phyloP scores from a whole-genome alignment of 2,797 vertebrate species.

The Spondyliosoma cantharus region DNA sequence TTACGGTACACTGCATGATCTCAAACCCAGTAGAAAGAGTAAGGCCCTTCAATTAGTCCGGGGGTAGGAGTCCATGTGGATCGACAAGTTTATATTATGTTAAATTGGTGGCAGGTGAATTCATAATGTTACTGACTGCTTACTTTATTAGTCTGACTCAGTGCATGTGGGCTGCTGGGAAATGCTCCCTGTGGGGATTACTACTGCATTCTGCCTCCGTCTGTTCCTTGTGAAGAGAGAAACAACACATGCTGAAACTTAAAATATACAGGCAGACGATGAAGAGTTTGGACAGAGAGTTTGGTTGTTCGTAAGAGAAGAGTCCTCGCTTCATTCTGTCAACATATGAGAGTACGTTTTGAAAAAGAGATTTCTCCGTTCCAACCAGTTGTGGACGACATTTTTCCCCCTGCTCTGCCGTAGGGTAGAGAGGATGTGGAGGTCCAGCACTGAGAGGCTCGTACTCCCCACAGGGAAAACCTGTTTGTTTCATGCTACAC shows the following conservation, averaged over 20 bases:
- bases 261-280: neutral
- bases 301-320: neutral
- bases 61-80: slow-evolving; percentile 1
- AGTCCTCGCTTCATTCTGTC: neutral
- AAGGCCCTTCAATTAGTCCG: slow-evolving; percentile 24
- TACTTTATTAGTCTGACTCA: slow-evolving; percentile 13
- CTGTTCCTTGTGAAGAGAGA: neutral
- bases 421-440: slow-evolving; percentile 16
- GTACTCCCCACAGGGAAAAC: slow-evolving; percentile 36
- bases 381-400: neutral
- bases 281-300: neutral
- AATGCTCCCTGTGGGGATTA: neutral
- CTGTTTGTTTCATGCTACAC: slow-evolving; percentile 36
- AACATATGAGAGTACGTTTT: neutral
- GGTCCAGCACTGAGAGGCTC: slow-evolving; percentile 18
- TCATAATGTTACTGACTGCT: slow-evolving; percentile 21
- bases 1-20: slow-evolving; percentile 12
- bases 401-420: neutral
- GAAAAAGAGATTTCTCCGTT: slow-evolving; percentile 2
- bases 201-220: neutral
- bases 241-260: neutral
- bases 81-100: slow-evolving; percentile 14
- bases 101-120: slow-evolving; percentile 28
- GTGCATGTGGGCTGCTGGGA: slow-evolving; percentile 25
- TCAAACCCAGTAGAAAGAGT: slow-evolving; percentile 7